Conservation (phyloP, 2,113 vertebrate genomes). For the Triplophysa siluroides region DNA sequence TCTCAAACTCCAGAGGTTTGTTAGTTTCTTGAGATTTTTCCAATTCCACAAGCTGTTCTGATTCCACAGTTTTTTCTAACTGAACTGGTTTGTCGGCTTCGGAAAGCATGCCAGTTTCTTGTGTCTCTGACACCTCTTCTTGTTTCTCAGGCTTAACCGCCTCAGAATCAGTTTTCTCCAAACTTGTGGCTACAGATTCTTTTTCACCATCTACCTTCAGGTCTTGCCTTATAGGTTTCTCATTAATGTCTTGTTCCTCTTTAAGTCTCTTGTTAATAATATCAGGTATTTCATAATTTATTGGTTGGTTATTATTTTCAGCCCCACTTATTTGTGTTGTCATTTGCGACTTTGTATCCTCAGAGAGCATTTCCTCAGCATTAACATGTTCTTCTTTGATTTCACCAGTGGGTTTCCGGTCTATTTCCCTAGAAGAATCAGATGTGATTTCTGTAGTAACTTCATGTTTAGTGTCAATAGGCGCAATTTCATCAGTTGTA, state of each 20-base stretch:
- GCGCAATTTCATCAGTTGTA: constrained; percentile 17
- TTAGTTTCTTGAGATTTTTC: constrained; percentile 19
- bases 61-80: background rate
- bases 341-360: background rate
- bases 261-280: constrained; percentile 11
- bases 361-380: background rate
- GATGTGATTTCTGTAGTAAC: background rate
- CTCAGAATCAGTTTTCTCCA: constrained; percentile 21
- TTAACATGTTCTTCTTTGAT: background rate
- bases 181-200: constrained; percentile 17
- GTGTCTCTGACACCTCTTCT: constrained; percentile 37
- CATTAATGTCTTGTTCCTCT: background rate
- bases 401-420: constrained; percentile 11
- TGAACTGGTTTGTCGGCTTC: constrained; percentile 30
- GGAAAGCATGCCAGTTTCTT: constrained; percentile 24
- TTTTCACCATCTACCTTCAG: background rate
- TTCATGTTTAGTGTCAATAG: background rate
- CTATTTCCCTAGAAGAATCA: background rate
- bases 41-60: background rate
- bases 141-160: background rate
- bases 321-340: background rate
- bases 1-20: background rate
- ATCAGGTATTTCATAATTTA: constrained; percentile 31
- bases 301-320: constrained; percentile 20
- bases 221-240: background rate